Conservation (phyloP, 2,797 vertebrate species). For the Bradypodion ventrale region DNA sequence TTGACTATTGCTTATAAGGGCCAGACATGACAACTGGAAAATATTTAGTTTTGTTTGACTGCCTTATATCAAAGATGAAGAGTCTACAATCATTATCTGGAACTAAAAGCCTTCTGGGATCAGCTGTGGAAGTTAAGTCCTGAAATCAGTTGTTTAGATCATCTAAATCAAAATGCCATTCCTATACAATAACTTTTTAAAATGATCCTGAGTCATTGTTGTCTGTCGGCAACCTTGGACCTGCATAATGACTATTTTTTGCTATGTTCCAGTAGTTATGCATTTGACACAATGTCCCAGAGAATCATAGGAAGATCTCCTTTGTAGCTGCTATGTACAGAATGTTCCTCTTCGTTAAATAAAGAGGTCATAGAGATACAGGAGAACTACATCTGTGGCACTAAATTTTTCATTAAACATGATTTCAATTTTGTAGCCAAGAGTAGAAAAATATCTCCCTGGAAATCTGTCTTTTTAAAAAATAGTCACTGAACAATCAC, state of each 20-base stretch:
- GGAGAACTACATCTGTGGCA: neutral
- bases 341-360: conserved; percentile 27
- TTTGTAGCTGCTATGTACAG: conserved; percentile 37
- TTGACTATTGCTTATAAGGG: no score
- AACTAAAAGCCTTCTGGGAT: conserved; percentile 17
- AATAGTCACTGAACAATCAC: neutral
- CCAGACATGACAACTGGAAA: no score
- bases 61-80: neutral
- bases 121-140: conserved; percentile 1
- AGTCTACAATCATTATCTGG: neutral
- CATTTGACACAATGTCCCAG: conserved; percentile 39
- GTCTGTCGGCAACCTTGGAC: conserved; percentile 35
- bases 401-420: neutral
- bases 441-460: neutral
- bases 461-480: conserved; percentile 23
- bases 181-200: conserved; percentile 29
- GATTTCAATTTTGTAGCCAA: conserved; percentile 43
- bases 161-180: neutral
- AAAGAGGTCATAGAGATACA: conserved; percentile 29
- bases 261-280: conserved; percentile 27
- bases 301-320: conserved; percentile 9
- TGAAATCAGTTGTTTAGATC: conserved; percentile 1
- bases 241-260: conserved; percentile 35
- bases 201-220: conserved; percentile 29
- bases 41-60: conserved; percentile 3